Percentiles rank a stretch among this genome's conserved stretches.
phyloP scores from a whole-genome alignment of 2,797 vertebrate species.

The Syndactyla subalaris region DNA sequence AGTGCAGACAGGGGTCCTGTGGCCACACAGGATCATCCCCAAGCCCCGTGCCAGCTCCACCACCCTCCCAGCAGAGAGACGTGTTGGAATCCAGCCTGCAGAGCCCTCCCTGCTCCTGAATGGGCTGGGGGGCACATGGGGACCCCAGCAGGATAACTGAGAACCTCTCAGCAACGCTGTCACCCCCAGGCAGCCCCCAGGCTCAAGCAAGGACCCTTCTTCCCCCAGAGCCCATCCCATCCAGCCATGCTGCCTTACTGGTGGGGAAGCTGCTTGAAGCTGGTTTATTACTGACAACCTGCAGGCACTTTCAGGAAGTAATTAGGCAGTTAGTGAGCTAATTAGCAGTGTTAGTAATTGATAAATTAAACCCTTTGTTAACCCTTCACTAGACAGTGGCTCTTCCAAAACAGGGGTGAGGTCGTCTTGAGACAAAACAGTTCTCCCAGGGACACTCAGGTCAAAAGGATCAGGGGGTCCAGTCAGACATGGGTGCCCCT shows the following conservation, averaged over 20 bases:
- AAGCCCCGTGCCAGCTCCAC: not conserved
- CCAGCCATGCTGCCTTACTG: not conserved
- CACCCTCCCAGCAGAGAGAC: fast-evolving
- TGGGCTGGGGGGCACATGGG: fast-evolving
- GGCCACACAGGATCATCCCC: fast-evolving
- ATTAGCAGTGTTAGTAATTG: not conserved
- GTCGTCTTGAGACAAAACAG: not conserved
- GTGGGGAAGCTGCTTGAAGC: not conserved
- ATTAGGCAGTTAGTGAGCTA: not conserved
- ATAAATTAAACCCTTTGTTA: not conserved
- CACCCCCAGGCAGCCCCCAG: not conserved
- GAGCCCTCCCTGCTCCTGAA: not conserved
- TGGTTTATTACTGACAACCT: not conserved
- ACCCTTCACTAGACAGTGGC: fast-evolving
- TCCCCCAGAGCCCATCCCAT: fast-evolving
- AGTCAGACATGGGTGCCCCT: too few relatives aligned
- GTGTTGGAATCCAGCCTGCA: fast-evolving
- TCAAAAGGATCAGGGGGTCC: not conserved
- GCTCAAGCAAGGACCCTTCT: fast-evolving
- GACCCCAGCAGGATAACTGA: not conserved
- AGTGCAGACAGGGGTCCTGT: not conserved
- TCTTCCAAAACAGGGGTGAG: not conserved
- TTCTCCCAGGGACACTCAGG: not conserved
- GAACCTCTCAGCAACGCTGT: not conserved
- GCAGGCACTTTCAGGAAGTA: not conserved